Evolutionary conservation across 2,113 vertebrate genomes (phyloP).

Genomic region (Pogona vitticeps): DNA sequence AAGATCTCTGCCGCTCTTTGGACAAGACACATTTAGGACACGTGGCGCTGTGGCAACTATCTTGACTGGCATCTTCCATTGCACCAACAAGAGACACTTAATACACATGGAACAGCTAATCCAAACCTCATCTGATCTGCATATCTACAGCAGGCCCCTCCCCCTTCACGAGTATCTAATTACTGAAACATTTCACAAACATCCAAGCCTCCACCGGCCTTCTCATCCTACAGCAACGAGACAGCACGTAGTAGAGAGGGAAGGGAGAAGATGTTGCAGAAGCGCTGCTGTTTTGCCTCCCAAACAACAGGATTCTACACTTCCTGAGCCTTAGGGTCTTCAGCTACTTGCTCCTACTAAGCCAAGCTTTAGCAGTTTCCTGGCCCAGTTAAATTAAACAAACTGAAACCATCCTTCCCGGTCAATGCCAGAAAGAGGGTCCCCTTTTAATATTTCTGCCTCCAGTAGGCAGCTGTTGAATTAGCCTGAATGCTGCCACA

Average conservation of each 20-base stretch:
- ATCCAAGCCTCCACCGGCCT: neutral
- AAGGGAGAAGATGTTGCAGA: no score
- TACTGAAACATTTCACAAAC: slow-evolving; percentile 1
- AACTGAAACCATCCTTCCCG: neutral
- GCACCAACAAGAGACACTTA: neutral
- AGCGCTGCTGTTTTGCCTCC: neutral
- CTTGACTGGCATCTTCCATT: neutral
- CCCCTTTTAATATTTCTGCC: neutral
- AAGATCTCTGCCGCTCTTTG: neutral
- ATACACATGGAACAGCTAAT: slow-evolving; percentile 24
- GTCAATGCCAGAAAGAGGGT: neutral
- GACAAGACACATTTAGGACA: neutral
- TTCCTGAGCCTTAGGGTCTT: no score
- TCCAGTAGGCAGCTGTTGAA: neutral
- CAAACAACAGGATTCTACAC: neutral
- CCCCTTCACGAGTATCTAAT: neutral
- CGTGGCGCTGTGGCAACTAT: neutral
- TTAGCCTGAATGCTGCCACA: neutral
- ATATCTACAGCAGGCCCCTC: slow-evolving; percentile 24
- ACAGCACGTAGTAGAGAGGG: no score
- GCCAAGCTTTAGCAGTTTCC: neutral
- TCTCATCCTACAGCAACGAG: neutral
- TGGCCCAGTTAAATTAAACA: neutral
- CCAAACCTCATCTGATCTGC: slow-evolving; percentile 29
- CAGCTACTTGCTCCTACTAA: no score